Base-by-base conservation (phyloP, 2,113 vertebrate genomes). In the Alaudala cheleensis region DNA sequence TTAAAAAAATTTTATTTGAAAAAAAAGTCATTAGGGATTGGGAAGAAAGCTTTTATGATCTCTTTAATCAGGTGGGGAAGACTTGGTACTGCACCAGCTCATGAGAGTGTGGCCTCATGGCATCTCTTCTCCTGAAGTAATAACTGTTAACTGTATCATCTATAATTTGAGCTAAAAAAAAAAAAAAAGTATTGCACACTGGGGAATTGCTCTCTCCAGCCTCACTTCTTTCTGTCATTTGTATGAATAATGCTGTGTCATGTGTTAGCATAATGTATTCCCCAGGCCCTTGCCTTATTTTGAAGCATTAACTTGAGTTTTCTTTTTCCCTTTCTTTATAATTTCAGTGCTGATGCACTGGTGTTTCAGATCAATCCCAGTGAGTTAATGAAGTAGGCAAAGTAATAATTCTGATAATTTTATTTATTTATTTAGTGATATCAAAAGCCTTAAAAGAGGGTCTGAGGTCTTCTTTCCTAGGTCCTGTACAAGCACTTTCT, bases 181-280 rank as follows among this genome's bases (percentile, higher is more conserved):
- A 72, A 71, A 86, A 96, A 42, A 86, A 96, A 62, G 54, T 86
- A 96, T 92, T 97, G 65, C 64, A 72, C 93, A 14, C 40, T 37
- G 50, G 91, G 92, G 91, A 97, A 47, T 81, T 83, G 51, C 54
- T 92, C 86, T 86, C 91, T 95, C 87, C 74, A 95, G 85, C 57
- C 42, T 76, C 69, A 47, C 80, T 92, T 89, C 72, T 66, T 88
- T 74, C 86, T 93, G 79, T 93, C 92, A 77, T 92, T 86, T 64
- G 37, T 60, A 53, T 81, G 80, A 95, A 86, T 83, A 79, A 94
- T 74, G 71, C 56, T 1, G 1, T 73, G 73, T 80, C 73, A 10
- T 66, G 12, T 92, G 47, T 96, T 95, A 91, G 56, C 57, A 71
- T 87, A 86, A 70, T 71, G 56, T 29, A 60, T 56, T 86, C 53